phyloP scores from a whole-genome alignment of 2,113 vertebrate genomes.

The Eubucco bourcierii region DNA sequence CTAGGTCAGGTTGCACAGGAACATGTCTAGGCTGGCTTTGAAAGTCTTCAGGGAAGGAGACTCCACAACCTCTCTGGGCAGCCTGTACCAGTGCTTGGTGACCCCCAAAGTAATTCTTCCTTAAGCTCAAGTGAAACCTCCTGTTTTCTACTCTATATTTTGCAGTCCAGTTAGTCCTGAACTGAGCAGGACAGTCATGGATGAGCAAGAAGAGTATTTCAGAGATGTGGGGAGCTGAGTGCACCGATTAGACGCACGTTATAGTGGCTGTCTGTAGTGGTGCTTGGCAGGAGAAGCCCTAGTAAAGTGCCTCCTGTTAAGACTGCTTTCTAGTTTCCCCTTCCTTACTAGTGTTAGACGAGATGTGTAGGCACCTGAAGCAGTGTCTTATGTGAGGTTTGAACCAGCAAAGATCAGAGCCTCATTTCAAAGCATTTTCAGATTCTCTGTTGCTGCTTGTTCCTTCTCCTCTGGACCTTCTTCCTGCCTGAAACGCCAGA shows the following conservation, averaged over 20 bases:
- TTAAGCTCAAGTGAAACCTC: too few species aligned
- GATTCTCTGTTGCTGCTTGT: neutral
- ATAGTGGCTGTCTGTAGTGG: neutral
- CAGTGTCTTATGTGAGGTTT: neutral
- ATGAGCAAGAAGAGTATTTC: neutral
- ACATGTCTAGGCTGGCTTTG: too few species aligned
- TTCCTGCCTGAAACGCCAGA: slow-evolving; percentile 5
- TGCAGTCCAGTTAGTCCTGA: neutral
- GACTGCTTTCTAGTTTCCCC: neutral
- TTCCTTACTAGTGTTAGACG: neutral
- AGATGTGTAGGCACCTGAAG: neutral
- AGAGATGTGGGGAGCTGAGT: neutral
- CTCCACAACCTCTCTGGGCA: too few species aligned
- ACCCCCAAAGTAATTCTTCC: too few species aligned
- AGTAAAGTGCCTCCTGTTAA: neutral
- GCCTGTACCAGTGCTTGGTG: too few species aligned
- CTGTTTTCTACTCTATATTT: neutral
- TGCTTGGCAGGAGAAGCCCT: neutral
- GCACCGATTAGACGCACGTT: neutral
- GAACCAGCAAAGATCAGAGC: slow-evolving; percentile 15
- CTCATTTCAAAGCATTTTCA: slow-evolving; percentile 29
- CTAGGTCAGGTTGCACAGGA: too few species aligned
- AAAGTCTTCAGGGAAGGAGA: too few species aligned
- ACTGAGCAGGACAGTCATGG: neutral
- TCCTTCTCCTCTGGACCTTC: slow-evolving; percentile 27